Evolutionary conservation across 2,113 vertebrate genomes (phyloP).

Genomic region (Brachyhypopomus gauderio): DNA sequence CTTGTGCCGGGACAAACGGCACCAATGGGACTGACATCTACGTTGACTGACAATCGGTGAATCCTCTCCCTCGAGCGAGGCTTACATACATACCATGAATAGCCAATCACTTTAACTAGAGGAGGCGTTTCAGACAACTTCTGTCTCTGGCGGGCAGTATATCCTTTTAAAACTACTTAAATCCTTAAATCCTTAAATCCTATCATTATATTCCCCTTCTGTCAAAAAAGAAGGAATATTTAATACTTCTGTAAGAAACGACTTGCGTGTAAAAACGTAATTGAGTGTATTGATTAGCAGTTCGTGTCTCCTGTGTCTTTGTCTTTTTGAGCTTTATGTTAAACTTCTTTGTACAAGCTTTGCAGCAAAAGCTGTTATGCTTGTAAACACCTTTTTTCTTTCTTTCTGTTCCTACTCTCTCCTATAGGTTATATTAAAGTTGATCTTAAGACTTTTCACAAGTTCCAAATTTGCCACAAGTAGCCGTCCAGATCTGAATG

Average conservation of each 20-base stretch:
- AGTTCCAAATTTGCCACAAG: not conserved
- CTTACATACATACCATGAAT: conserved; percentile 57
- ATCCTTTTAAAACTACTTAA: too few relatives aligned
- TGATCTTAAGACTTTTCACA: not conserved
- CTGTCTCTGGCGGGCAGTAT: not conserved
- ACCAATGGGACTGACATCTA: conserved; percentile 66
- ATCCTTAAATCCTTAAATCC: too few relatives aligned
- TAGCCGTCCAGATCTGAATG: not conserved
- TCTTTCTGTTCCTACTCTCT: conserved; percentile 1
- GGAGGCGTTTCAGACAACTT: conserved; percentile 70
- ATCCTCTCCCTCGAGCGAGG: conserved; percentile 68
- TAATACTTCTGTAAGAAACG: too few relatives aligned
- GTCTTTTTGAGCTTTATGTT: not conserved
- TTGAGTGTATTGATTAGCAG: not conserved
- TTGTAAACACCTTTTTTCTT: not conserved
- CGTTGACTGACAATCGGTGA: conserved; percentile 71
- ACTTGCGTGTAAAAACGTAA: too few relatives aligned
- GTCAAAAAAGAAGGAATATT: too few relatives aligned
- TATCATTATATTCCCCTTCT: too few relatives aligned
- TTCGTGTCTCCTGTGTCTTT: not conserved
- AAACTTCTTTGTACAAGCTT: too few relatives aligned
- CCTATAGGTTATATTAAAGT: conserved; percentile 1
- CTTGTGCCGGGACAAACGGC: not conserved
- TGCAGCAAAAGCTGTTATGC: too few relatives aligned
- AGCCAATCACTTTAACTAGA: conserved; percentile 74